These are phyloP conservation scores for Papilio demoleus DNA, from an alignment of 2,888 invertebrate genomes.

Conservation along the genomic window DNA sequence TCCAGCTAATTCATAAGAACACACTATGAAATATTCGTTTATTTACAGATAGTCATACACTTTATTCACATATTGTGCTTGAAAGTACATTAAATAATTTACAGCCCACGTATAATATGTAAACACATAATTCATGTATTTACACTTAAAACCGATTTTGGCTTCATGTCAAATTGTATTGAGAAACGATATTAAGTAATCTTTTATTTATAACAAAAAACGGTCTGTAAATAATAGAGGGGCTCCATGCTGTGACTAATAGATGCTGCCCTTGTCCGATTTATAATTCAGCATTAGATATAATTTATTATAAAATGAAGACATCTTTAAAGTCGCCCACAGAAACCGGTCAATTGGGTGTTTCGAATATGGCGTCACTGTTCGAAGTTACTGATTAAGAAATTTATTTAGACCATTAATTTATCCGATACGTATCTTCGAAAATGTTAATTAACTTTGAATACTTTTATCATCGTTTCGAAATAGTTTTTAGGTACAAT, in stretches of 20 bases:
- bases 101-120: conserved; percentile 15
- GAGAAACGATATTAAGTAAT: conserved; percentile 66
- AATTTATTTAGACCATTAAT: conserved; percentile 59
- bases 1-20: not conserved
- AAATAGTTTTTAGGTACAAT: conserved; percentile 28
- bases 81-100: conserved; percentile 28
- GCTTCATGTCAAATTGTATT: conserved; percentile 51
- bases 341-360: conserved; percentile 64
- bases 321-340: conserved; percentile 70
- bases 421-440: conserved; percentile 48
- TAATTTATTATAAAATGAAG: conserved; percentile 76
- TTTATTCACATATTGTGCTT: conserved; percentile 4
- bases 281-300: conserved; percentile 70
- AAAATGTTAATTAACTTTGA: conserved; percentile 53
- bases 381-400: conserved; percentile 59
- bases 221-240: conserved; percentile 68
- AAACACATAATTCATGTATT: conserved; percentile 44
- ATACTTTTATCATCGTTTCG: conserved; percentile 31
- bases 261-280: conserved; percentile 59
- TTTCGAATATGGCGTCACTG: conserved; percentile 53
- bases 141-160: conserved; percentile 47
- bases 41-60: not conserved
- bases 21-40: not conserved
- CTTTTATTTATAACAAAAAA: conserved; percentile 68
- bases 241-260: conserved; percentile 77